Evolutionary conservation across 2,797 vertebrate species (phyloP), one percentile per base, ranked within the genome.

Genomic region (Sebastolobus alascanus): DNA sequence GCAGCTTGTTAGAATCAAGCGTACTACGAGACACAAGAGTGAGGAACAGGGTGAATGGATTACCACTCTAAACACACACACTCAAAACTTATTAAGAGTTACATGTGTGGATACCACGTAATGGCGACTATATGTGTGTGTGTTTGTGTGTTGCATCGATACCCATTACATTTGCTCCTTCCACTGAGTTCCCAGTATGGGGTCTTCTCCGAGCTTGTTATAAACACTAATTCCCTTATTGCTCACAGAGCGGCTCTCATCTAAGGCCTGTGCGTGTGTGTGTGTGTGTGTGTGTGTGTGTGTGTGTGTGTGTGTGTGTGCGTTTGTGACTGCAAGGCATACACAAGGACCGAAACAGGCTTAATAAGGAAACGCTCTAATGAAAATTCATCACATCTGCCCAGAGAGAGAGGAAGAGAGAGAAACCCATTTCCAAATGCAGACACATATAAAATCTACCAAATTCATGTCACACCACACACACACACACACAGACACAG

Each of bases 351-450:
- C 89, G 78, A 89, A 79, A 89, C 63, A 61, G 82, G 73, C 89
- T 87, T 92, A 88, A 88, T 89, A 90, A 93, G 87, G 79, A 87
- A 91, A 83, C 31, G 22, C 50, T 84, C 69, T 88, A 84, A 93
- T 93, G 84, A 91, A 93, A 94, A 93, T 90, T 85, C 78, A 91
- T 90, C 87, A 90, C 68, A 83, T 90, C 75, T 82, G 87, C 76
- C 78, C 73, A 82, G 55, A 78, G 13, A 35, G 73, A 82, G 75
- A 77, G 37, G 64, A 4, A 67, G 58, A 68, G 68, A 73, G 37
- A 84, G 80, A 71, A 87, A 66, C 31, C 10, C 61, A 40, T 74
- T 72, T 84, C 22, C 66, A 86, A 81, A 75, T 20, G 22, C 63
- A 80, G 50, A 81, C 71, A 79, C 66, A n/a, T 6, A 20, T 33